Evolutionary conservation across 2,888 invertebrate genomes (phyloP).

Genomic region (Lasioglossum pauxillum): DNA sequence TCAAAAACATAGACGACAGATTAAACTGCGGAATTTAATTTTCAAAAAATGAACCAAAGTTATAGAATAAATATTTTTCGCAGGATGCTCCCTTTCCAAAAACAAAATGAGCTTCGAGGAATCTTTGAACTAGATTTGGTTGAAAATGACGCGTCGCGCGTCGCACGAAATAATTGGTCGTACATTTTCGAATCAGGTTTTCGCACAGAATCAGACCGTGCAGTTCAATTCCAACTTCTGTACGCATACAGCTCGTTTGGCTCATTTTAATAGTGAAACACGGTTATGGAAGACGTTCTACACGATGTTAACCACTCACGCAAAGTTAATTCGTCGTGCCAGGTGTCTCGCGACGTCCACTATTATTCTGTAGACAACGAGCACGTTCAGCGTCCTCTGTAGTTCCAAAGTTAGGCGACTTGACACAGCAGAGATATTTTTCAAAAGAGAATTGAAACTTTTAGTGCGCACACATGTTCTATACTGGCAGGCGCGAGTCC

Average conservation of each 20-base stretch:
- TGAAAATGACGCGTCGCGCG: background rate
- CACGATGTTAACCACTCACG: background rate
- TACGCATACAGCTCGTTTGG: background rate
- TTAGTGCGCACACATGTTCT: background rate
- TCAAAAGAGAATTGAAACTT: constrained; percentile 4
- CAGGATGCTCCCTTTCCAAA: background rate
- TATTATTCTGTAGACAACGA: constrained; percentile 4
- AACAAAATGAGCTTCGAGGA: background rate
- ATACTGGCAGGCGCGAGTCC: background rate
- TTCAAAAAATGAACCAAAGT: background rate
- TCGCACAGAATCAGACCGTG: background rate
- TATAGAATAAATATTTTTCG: background rate
- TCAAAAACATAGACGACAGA: background rate
- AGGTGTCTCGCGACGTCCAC: constrained; percentile 6
- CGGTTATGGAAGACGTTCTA: background rate
- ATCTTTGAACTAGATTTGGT: background rate
- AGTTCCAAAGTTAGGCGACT: background rate
- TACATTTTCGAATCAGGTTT: background rate
- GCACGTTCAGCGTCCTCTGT: background rate
- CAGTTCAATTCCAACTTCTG: background rate
- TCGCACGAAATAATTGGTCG: background rate
- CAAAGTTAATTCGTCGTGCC: background rate
- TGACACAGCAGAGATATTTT: background rate
- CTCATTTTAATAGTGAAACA: background rate
- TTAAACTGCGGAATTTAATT: background rate